A percentile compares a stretch with the other conserved stretches of the same genome.
phyloP scores from a whole-genome alignment of 1,140 invertebrate species.

The Ylistrum balloti region DNA sequence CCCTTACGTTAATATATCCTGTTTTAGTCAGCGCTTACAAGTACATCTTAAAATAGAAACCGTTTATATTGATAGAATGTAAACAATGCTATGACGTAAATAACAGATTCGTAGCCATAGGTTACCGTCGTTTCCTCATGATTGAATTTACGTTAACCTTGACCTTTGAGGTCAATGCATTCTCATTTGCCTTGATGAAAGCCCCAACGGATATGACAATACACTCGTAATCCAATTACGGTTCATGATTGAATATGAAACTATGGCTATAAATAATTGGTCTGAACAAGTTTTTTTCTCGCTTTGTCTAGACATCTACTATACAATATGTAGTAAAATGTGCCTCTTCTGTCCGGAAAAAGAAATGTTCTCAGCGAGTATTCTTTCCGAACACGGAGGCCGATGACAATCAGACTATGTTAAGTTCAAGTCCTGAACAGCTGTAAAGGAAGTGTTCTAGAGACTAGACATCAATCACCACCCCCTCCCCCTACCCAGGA shows the following conservation, averaged over 20 bases:
- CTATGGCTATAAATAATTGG: conserved; percentile 4
- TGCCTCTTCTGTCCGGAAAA: not conserved
- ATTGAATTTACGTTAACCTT: not conserved
- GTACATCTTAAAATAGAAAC: not conserved
- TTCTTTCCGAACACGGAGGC: no score
- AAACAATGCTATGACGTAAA: not conserved
- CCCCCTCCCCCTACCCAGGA: no score
- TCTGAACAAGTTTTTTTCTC: conserved; percentile 20
- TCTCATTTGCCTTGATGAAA: not conserved
- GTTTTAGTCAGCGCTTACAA: not conserved
- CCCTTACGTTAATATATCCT: not conserved
- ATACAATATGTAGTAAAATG: not conserved
- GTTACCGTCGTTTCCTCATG: not conserved
- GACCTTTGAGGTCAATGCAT: not conserved
- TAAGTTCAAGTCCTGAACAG: no score
- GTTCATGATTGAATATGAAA: conserved; percentile 28
- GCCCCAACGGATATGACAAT: conserved; percentile 17
- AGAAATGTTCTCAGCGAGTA: not conserved
- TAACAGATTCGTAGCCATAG: not conserved
- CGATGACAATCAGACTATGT: no score
- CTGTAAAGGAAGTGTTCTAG: no score
- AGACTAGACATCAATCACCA: no score
- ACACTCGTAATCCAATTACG: conserved; percentile 19
- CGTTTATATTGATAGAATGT: not conserved
- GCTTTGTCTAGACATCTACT: conserved; percentile 31